A percentile compares a stretch with the other conserved stretches of the same genome.
Conservation (phyloP, 2,888 invertebrate genomes). For the Apamea monoglypha region DNA sequence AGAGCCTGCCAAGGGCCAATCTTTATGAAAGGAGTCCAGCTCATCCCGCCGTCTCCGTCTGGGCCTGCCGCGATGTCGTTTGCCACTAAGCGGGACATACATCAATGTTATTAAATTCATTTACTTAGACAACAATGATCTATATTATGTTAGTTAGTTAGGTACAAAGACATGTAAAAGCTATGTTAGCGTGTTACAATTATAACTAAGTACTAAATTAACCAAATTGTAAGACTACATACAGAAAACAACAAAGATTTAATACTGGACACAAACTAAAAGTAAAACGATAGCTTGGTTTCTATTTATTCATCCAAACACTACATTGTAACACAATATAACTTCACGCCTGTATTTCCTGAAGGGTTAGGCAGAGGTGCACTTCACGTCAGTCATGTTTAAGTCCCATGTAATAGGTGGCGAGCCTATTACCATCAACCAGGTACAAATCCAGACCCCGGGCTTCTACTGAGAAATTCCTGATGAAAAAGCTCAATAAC, state of each 20-base stretch:
- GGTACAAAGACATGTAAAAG: no score
- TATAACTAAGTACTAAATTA: not conserved
- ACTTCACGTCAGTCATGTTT: no score
- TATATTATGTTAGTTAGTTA: no score
- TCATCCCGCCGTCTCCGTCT: no score
- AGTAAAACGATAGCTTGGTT: not conserved
- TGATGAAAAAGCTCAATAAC: not conserved
- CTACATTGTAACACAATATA: not conserved
- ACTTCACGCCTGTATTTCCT: not conserved
- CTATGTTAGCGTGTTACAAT: no score
- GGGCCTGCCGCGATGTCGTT: no score
- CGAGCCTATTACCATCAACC: not conserved
- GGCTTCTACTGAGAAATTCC: not conserved
- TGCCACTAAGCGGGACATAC: no score
- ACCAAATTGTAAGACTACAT: not conserved
- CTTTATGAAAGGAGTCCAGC: no score
- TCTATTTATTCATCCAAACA: not conserved
- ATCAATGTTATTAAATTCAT: no score
- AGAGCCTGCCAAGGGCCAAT: not conserved
- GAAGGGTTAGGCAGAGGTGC: not conserved
- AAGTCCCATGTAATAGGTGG: no score
- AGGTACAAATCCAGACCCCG: not conserved
- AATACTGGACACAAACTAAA: not conserved
- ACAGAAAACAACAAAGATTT: not conserved
- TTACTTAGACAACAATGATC: no score